Percentiles rank a stretch among this genome's conserved stretches.
phyloP scores from a whole-genome alignment of 2,113 vertebrate genomes.

The Paratilapia polleni region DNA sequence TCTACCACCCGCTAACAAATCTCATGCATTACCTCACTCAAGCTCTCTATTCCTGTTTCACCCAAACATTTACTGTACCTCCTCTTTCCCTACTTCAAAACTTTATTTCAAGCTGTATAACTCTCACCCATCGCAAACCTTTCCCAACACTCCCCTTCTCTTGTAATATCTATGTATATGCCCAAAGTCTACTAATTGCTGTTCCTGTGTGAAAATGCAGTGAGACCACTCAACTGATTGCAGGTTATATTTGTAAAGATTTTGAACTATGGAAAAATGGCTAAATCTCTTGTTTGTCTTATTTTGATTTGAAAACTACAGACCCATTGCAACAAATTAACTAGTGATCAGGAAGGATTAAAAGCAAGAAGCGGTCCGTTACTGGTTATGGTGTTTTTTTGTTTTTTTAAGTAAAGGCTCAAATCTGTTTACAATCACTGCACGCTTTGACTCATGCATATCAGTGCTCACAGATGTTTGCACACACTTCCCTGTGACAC shows the following conservation, averaged over 20 bases:
- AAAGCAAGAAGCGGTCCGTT: not conserved
- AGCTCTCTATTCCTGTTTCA: not conserved
- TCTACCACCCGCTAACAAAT: not conserved
- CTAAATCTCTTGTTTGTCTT: not conserved
- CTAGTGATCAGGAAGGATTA: not conserved
- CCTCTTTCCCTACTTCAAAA: not conserved
- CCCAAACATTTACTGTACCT: not conserved
- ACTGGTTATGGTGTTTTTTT: not conserved
- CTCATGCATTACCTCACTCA: not conserved
- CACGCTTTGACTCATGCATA: not conserved
- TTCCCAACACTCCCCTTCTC: not conserved
- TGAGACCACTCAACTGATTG: not conserved
- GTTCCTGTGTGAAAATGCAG: not conserved
- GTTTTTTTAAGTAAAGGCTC: not conserved
- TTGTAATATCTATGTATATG: not conserved
- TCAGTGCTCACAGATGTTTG: conserved; percentile 1
- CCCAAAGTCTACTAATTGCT: not conserved
- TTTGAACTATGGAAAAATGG: not conserved
- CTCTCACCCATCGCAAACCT: not conserved
- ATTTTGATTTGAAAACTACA: not conserved
- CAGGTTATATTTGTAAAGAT: not conserved
- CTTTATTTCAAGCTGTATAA: not conserved
- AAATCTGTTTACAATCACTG: not conserved
- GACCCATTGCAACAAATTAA: not conserved
- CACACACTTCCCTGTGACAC: not conserved